These are phyloP conservation scores for Melitaea athalia DNA, from an alignment of 2,888 invertebrate genomes.

Conservation along the genomic window DNA sequence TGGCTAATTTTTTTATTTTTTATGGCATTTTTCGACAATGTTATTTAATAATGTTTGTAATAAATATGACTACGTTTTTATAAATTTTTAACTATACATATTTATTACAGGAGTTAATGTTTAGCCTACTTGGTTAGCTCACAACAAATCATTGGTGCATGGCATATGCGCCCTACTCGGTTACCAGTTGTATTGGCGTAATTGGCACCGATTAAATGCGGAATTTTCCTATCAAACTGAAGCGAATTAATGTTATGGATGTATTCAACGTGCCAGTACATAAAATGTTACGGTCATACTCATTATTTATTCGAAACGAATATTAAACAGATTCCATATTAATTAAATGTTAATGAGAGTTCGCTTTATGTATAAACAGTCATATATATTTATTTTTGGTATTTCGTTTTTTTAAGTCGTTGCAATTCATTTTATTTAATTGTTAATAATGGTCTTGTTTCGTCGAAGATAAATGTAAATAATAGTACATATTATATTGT, in stretches of 20 bases:
- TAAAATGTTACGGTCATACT: conserved; percentile 26
- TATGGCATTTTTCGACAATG: too few relatives aligned
- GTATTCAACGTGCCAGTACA: conserved; percentile 25
- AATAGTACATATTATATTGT: not conserved
- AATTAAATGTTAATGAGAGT: conserved; percentile 13
- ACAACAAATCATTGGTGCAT: too few relatives aligned
- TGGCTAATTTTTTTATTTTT: too few relatives aligned
- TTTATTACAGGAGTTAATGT: too few relatives aligned
- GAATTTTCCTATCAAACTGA: conserved; percentile 65
- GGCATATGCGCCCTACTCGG: conserved; percentile 39
- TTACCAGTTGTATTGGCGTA: conserved; percentile 61
- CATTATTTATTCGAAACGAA: conserved; percentile 36
- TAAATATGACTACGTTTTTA: too few relatives aligned
- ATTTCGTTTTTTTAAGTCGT: not conserved
- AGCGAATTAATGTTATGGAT: conserved; percentile 31
- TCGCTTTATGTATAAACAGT: not conserved
- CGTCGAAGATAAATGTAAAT: not conserved
- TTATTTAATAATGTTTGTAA: too few relatives aligned
- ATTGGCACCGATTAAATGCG: conserved; percentile 63
- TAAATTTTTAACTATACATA: too few relatives aligned
- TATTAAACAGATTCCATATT: conserved; percentile 34
- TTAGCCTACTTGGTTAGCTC: too few relatives aligned
- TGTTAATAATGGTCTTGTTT: not conserved
- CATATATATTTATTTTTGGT: not conserved
- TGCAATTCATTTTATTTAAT: not conserved